Base-by-base conservation (phyloP, 2,797 vertebrate species). In the Premnoplex brunnescens region DNA sequence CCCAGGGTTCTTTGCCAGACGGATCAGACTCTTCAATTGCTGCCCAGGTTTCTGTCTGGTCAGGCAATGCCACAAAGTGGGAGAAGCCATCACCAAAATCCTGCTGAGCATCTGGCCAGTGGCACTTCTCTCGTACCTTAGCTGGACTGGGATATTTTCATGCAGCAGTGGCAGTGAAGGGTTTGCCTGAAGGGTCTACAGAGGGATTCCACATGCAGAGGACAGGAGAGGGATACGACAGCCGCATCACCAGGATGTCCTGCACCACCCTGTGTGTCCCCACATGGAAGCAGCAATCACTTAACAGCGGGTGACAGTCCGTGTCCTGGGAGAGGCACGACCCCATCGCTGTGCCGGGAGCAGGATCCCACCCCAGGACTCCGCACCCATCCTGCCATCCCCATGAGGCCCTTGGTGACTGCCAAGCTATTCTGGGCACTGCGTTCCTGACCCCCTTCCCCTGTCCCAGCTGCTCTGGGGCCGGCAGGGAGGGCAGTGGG, bases 381-480 rank as follows among this genome's bases (percentile, higher is more conserved):
- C 77, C 2, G 1, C 2, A 8, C 26, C 67, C 8, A 1, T 55
- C 75, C 66, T 16, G 1, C 56, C 22, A 2, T 19, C 71, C 67
- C 75, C 1, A 1, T 0, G 2, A 77, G 49, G 60, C 56, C 89
- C 78, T 80, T 2, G 10, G 75, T 0, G 49, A 69, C 91, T 58
- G 85, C 48, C 0, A 51, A 94, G 92, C 77, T 97, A 96, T 96
- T 96, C 76, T 4, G 4, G 59, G 94, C 10, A 0, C 55, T 1
- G 3, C 6, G 2, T 63, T 93, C 85, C 89, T 92, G 85, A 27
- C 58, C 43, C 74, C 21, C 28, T 86, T 32, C 73, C 83, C 76
- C 72, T 0, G 0, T 85, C 91, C 91, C 95, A 97, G 93, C 95
- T 97, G 97, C 91, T 96, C 44, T 2, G 3, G 59, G 89, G 62